These are phyloP conservation scores for Tamandua tetradactyla DNA, from an alignment of 2,797 vertebrate genomes.

Conservation along the genomic window DNA sequence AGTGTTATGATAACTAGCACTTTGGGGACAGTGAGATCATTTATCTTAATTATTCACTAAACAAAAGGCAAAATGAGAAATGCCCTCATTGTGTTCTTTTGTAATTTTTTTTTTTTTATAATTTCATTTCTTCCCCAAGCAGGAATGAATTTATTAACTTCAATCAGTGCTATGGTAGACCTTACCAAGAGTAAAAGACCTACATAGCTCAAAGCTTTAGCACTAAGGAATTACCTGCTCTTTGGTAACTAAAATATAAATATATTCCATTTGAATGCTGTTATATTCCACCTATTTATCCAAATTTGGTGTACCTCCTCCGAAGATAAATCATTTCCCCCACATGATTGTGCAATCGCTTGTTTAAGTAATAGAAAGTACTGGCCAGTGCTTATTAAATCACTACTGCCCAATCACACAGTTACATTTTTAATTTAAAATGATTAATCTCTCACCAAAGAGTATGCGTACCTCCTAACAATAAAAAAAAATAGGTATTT, in stretches of 20 bases:
- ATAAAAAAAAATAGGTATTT: conserved; percentile 48
- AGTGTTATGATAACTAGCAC: neutral
- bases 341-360: conserved; percentile 58
- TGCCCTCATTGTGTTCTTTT: neutral
- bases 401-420: neutral
- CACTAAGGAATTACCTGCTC: neutral
- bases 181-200: neutral
- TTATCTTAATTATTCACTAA: neutral
- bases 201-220: neutral
- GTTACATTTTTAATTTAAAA: conserved; percentile 56
- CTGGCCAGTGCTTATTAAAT: conserved; percentile 6
- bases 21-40: neutral
- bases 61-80: neutral
- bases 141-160: neutral
- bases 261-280: neutral
- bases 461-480: neutral
- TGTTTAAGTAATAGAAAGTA: conserved; percentile 70
- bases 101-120: neutral
- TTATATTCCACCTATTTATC: conserved; percentile 51
- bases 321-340: neutral
- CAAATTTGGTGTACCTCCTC: neutral
- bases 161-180: rapidly evolving
- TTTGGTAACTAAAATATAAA: conserved; percentile 5
- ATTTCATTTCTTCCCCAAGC: neutral
- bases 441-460: conserved; percentile 55